Base-by-base conservation (phyloP, 2,888 invertebrate species). In the Trichogramma dendrolimi region DNA sequence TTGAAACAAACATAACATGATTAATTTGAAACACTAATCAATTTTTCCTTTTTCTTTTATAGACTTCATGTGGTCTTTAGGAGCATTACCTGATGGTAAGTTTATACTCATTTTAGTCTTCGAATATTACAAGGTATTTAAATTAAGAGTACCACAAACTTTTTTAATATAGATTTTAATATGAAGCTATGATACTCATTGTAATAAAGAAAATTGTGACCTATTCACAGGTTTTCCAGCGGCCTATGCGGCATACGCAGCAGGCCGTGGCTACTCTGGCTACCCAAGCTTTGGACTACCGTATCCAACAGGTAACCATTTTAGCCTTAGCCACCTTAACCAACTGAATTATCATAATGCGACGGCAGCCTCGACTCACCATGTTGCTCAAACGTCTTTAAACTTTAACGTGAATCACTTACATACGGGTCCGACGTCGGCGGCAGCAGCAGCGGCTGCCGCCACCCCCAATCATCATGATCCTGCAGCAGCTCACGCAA, bases 21-120 rank as follows among this genome's bases (percentile, higher is more conserved):
- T 27, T 2, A 27, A 27, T 27, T 27, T 27, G 27, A 27, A 27
- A 27, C 27, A 75, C 72, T 78, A 77, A 78, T 77, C 70, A 66
- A 70, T 55, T 53, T 52, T 55, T 55, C 27, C 27, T 68, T 79
- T 79, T 79, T 84, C 83, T 84, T 85, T 86, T 91, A 85, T 91
- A 94, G 94, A 94, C 92, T 94, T 94, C 89, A 94, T 94, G 93
- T 94, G 94, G 94, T 94, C 94, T 84, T 89, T 94, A 89, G 94
- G 94, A 87, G 92, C 93, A 86, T 90, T 94, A 86, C 94, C 94
- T 85, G 94, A 94, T 87, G 94, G 94, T 94, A 86, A 92, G 92
- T 90, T 70, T 54, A 63, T 60, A 60, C 58, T 61, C 46, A 58
- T 59, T 59, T 27, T 61, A 59, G 59, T 61, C 27, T 27, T 27